phyloP scores from a whole-genome alignment of 2,113 vertebrate genomes.

The chimpanzee (Pan troglodytes) region DNA sequence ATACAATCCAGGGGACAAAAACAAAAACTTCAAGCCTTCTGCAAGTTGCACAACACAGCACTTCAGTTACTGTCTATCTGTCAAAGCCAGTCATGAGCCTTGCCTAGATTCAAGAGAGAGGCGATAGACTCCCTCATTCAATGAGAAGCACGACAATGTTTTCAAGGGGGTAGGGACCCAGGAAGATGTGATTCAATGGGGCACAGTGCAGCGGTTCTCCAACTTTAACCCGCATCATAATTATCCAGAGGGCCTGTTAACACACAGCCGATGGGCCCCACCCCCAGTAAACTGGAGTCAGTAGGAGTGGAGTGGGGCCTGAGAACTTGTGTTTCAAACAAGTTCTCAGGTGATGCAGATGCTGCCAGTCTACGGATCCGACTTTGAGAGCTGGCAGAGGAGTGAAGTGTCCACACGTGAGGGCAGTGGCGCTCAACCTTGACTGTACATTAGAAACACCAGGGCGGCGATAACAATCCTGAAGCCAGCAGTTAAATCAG shows the following conservation, averaged over 20 bases:
- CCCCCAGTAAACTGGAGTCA: not conserved
- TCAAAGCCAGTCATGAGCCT: not conserved
- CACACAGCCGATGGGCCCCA: not conserved
- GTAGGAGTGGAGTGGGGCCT: not conserved
- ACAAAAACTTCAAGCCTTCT: not conserved
- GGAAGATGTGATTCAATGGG: not conserved
- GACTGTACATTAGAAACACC: not conserved
- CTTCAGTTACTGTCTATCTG: not conserved
- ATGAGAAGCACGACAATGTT: not conserved
- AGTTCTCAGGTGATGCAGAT: not conserved
- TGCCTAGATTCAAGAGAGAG: not conserved
- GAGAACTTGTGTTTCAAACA: not conserved
- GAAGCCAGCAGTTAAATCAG: not conserved
- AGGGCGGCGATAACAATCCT: not conserved
- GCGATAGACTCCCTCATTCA: not conserved
- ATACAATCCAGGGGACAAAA: not conserved
- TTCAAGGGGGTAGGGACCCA: not conserved
- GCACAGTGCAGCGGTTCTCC: not conserved
- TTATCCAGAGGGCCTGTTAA: not conserved
- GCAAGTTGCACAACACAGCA: not conserved
- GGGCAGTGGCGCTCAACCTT: not conserved
- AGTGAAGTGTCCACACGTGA: not conserved
- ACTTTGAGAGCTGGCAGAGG: not conserved
- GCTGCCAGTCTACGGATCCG: not conserved
- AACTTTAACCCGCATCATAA: not conserved